Base-by-base conservation (phyloP, 1,140 invertebrate species). In the Papilio polyxenes region DNA sequence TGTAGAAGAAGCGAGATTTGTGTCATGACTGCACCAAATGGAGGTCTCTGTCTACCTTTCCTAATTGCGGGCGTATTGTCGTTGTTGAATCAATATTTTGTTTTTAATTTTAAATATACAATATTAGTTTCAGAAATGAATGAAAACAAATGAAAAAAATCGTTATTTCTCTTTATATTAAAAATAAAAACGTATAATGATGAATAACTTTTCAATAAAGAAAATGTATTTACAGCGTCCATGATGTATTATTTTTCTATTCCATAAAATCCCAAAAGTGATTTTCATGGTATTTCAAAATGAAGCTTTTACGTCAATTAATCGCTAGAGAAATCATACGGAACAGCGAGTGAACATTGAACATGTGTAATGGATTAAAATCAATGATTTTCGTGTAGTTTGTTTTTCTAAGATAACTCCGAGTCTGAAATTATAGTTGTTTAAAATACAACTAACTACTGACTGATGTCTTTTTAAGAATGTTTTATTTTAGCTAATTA, bases 271-370 rank as follows among this genome's bases (percentile, higher is more conserved):
- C 4, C 31, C 13, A 40, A 72, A 44, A 1, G 11, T 37, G 40
- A 40, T 72, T 37, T 37, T 37, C 37, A 72, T 72, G 31, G 31
- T 37, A 15, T 37, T 72, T 37, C 31, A 37, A 72, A 72, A 72
- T 37, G 31, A 15, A 37, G 23, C 65, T 72, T 40, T 72, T 40
- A 11, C 65, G 31, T 40, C 31, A 13, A 72, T 13, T 13, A 72
- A 37, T 23, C 65, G 31, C 65, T 72, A 37, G 65, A 72, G 65
- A 72, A 72, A 37, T 72, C 31, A 72, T 40, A 11, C 65, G 31
- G 23, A 37, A 65, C 11, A 65, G 65, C 65, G 13, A 15, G 65
- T 37, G 40, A 72, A 72, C 37, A 72, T 72, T 72, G 65, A 37
- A 37, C 13, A 3, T 11, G 6, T 7, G 4, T 40, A 72, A 72